Conservation (phyloP, 1,140 invertebrate genomes). For the Thaumatotibia leucotreta region DNA sequence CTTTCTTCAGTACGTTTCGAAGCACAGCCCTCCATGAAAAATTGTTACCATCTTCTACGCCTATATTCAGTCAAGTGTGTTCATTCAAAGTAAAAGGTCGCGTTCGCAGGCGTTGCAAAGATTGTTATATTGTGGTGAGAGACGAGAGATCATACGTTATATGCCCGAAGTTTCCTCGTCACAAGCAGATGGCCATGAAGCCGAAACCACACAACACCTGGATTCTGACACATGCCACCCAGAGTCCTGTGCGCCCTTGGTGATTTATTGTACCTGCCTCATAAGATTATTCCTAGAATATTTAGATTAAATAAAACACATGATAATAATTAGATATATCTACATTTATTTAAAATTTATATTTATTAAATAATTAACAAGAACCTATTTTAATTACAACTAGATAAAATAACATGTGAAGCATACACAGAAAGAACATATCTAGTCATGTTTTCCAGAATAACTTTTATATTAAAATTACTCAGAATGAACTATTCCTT, state of each 20-base stretch:
- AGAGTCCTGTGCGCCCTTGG: constrained; percentile 80
- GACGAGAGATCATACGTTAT: constrained; percentile 84
- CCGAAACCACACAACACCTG: constrained; percentile 81
- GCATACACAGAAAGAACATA: no score
- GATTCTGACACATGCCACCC: constrained; percentile 84
- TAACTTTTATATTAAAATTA: no score
- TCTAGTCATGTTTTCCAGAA: no score
- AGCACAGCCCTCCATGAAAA: constrained; percentile 25
- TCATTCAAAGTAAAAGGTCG: constrained; percentile 61
- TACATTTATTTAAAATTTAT: not conserved
- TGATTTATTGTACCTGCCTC: constrained; percentile 35
- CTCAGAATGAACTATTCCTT: no score
- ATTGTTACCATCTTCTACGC: constrained; percentile 36
- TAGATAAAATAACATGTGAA: constrained; percentile 24
- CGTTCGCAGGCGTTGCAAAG: constrained; percentile 80
- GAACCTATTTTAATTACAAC: not conserved
- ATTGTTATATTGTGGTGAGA: constrained; percentile 84
- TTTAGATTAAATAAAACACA: not conserved
- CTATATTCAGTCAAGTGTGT: constrained; percentile 42
- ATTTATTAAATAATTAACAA: not conserved
- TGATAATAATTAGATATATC: not conserved
- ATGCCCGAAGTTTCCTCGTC: constrained; percentile 84
- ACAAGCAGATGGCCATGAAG: constrained; percentile 86
- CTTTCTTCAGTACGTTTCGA: constrained; percentile 41
- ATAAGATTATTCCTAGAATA: not conserved